Percentiles rank a stretch among this genome's conserved stretches.
phyloP scores from a whole-genome alignment of 2,888 invertebrate genomes.

The Calliopum simillimum region DNA sequence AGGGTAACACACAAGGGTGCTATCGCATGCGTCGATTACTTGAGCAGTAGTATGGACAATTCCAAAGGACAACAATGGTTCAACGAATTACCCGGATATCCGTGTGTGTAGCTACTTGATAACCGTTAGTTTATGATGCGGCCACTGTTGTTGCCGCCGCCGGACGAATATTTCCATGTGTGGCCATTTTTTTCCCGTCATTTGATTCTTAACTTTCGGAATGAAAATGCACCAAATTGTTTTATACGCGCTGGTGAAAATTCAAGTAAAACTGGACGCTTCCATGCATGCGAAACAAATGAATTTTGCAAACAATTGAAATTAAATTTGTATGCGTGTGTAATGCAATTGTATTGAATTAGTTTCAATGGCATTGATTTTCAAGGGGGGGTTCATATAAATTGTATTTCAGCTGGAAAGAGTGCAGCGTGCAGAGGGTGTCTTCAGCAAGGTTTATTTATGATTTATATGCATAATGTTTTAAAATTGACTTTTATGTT shows the following conservation, averaged over 20 bases:
- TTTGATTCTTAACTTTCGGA: neutral
- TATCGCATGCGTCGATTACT: neutral
- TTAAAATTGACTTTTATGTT: conserved; percentile 35
- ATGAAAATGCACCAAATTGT: conserved; percentile 8
- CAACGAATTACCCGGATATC: conserved; percentile 41
- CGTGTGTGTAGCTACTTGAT: conserved; percentile 30
- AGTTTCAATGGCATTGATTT: conserved; percentile 25
- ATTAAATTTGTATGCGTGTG: conserved; percentile 16
- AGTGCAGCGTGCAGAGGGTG: neutral
- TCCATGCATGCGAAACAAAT: conserved; percentile 37
- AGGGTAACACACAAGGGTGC: neutral
- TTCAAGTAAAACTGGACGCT: too few species aligned
- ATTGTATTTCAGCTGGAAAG: neutral
- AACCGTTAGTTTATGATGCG: conserved; percentile 30
- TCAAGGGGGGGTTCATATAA: neutral
- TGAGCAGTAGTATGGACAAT: conserved; percentile 1
- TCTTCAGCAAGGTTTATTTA: neutral
- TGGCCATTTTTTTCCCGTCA: neutral
- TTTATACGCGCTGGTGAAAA: conserved; percentile 15
- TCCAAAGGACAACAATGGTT: conserved; percentile 20
- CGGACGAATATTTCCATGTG: too few species aligned
- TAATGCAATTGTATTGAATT: conserved; percentile 32
- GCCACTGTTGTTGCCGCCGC: conserved; percentile 6
- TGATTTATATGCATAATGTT: conserved; percentile 30
- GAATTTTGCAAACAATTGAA: conserved; percentile 40